phyloP scores from a whole-genome alignment of 2,888 invertebrate species.

The Drosophila anomalata region DNA sequence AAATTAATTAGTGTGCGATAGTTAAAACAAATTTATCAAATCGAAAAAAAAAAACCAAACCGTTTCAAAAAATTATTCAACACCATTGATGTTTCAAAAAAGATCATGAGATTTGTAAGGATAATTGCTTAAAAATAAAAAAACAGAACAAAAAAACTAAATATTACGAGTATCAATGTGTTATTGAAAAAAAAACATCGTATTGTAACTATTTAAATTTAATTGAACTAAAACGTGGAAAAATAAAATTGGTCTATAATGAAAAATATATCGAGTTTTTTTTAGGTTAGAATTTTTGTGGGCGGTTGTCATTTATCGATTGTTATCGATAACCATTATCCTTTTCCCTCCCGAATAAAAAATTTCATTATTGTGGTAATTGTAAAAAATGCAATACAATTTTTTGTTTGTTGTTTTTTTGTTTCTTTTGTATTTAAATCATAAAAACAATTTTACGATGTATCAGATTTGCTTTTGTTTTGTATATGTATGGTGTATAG shows the following conservation, averaged over 20 bases:
- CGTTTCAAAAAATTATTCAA: slow-evolving; percentile 46
- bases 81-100: slow-evolving; percentile 51
- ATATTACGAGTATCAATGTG: slow-evolving; percentile 52
- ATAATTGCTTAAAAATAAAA: slow-evolving; percentile 60
- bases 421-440: slow-evolving; percentile 71
- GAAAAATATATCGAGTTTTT: background rate
- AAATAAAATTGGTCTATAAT: slow-evolving; percentile 47
- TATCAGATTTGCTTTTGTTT: slow-evolving; percentile 64
- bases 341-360: background rate
- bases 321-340: too few relatives aligned
- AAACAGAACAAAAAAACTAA: slow-evolving; percentile 20
- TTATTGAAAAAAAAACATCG: slow-evolving; percentile 42
- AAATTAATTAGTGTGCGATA: slow-evolving; percentile 59
- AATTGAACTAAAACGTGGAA: slow-evolving; percentile 48
- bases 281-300: background rate
- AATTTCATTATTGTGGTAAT: background rate
- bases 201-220: slow-evolving; percentile 54
- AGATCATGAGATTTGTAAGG: slow-evolving; percentile 60
- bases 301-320: too few relatives aligned
- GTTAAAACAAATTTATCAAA: slow-evolving; percentile 59
- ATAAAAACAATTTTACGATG: slow-evolving; percentile 78
- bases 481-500: slow-evolving; percentile 72
- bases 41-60: slow-evolving; percentile 34
- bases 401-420: slow-evolving; percentile 46
- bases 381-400: slow-evolving; percentile 35